These are phyloP conservation scores for Oryctes rhinoceros DNA, from an alignment of 1,140 invertebrate genomes.

Conservation along the genomic window DNA sequence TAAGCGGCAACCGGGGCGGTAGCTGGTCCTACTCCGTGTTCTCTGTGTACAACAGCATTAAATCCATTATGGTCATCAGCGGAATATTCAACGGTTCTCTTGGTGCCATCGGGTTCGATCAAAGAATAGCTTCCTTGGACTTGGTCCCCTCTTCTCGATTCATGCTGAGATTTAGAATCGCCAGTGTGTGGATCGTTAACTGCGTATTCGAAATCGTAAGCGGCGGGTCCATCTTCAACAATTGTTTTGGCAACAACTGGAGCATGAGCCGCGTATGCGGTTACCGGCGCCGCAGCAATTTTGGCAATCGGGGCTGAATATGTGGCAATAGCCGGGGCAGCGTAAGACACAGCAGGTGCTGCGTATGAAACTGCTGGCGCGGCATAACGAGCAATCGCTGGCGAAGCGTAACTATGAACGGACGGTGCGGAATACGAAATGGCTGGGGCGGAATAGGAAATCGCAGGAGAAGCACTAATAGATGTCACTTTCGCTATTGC, in stretches of 20 bases:
- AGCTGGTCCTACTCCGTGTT: too few relatives aligned
- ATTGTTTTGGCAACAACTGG: slow-evolving; percentile 21
- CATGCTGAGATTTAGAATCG: slow-evolving; percentile 62
- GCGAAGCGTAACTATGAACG: not conserved
- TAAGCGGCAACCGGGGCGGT: not conserved
- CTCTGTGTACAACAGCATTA: too few relatives aligned
- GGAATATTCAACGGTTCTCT: slow-evolving; percentile 59
- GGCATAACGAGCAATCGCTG: not conserved
- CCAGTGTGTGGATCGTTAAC: slow-evolving; percentile 65
- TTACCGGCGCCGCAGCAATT: slow-evolving; percentile 26
- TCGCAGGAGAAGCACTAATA: not conserved
- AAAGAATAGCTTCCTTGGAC: slow-evolving; percentile 45
- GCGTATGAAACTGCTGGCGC: slow-evolving; percentile 32
- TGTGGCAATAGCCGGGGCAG: not conserved
- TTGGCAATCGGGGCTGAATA: slow-evolving; percentile 28
- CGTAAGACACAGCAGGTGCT: slow-evolving; percentile 16
- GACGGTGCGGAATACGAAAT: slow-evolving; percentile 8
- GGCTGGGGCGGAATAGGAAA: slow-evolving; percentile 27
- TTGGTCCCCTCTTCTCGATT: too few relatives aligned
- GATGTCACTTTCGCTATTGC: slow-evolving; percentile 2
- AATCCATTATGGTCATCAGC: too few relatives aligned
- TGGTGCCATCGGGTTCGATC: slow-evolving; percentile 61
- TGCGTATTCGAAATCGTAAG: slow-evolving; percentile 67
- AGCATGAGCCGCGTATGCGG: slow-evolving; percentile 24
- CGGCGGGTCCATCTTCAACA: slow-evolving; percentile 12